These are phyloP conservation scores for Parthenolecanium corni DNA, from an alignment of 2,888 invertebrate genomes.

Conservation along the genomic window DNA sequence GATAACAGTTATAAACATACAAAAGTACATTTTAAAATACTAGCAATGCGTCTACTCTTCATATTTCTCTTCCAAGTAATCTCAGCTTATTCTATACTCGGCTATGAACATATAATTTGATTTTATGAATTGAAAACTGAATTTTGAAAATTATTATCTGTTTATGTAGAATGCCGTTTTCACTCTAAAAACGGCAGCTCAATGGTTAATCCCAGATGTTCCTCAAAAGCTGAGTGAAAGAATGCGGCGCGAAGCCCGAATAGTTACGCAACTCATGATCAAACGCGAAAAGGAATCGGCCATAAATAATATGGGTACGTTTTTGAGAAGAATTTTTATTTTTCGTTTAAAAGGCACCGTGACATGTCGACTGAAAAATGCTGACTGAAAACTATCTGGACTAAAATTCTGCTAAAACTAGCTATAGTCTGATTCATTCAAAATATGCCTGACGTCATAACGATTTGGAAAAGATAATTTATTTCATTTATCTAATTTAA, in stretches of 20 bases:
- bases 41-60: conserved; percentile 80
- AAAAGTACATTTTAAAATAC: conserved; percentile 75
- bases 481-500: no score
- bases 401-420: no score
- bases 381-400: no score
- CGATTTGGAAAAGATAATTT: no score
- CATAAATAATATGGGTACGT: conserved; percentile 8
- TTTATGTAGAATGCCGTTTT: conserved; percentile 75
- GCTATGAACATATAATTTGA: no score
- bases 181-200: conserved; percentile 74
- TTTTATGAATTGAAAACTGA: no score
- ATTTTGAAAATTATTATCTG: no score
- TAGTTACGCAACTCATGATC: conserved; percentile 84
- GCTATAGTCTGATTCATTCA: no score
- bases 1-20: conserved; percentile 52
- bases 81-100: neutral
- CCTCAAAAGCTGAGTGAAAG: conserved; percentile 69
- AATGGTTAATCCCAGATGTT: conserved; percentile 91
- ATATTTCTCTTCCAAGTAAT: conserved; percentile 84
- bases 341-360: no score
- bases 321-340: no score
- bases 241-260: conserved; percentile 75
- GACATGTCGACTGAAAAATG: no score
- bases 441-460: no score
- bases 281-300: conserved; percentile 52